Percentiles rank a stretch among this genome's conserved stretches.
Evolutionary conservation across 2,113 vertebrate genomes (phyloP).

Genomic region (Hepsetus odoe): DNA sequence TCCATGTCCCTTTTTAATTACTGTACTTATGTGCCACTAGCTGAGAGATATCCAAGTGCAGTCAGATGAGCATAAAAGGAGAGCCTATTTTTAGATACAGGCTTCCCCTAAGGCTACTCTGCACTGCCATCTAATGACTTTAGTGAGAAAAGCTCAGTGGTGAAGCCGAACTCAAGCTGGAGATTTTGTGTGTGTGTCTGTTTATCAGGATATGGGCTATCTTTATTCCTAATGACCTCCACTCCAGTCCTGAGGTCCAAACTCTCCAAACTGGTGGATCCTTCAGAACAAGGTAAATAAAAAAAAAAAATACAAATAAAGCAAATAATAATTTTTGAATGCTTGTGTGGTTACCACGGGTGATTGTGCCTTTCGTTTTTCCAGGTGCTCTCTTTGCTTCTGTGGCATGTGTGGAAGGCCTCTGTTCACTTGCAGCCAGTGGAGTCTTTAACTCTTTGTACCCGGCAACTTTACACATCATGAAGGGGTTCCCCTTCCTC

Average conservation of each 20-base stretch:
- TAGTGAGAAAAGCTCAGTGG: neutral
- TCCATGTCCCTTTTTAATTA: neutral
- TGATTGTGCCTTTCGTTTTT: neutral
- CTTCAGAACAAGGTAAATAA: constrained; percentile 84
- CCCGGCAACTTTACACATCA: constrained; percentile 85
- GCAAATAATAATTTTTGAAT: neutral
- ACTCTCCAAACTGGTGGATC: constrained; percentile 86
- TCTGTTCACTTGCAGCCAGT: constrained; percentile 82
- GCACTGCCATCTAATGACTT: constrained; percentile 29
- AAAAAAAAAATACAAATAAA: neutral
- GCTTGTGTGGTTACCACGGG: neutral
- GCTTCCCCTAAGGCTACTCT: neutral
- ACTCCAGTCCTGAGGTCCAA: constrained; percentile 91
- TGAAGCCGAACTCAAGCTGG: neutral
- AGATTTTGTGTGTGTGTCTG: neutral
- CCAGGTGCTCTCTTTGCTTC: constrained; percentile 90
- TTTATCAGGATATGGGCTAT: constrained; percentile 83
- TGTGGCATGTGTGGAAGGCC: constrained; percentile 84
- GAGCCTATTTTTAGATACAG: neutral
- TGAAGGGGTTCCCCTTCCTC: constrained; percentile 93
- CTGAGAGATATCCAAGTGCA: neutral
- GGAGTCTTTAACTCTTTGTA: constrained; percentile 89
- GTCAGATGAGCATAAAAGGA: neutral
- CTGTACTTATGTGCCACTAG: neutral
- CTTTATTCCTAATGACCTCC: constrained; percentile 83